Base-by-base conservation (phyloP, 2,888 invertebrate genomes). In the Lasioglossum morio region DNA sequence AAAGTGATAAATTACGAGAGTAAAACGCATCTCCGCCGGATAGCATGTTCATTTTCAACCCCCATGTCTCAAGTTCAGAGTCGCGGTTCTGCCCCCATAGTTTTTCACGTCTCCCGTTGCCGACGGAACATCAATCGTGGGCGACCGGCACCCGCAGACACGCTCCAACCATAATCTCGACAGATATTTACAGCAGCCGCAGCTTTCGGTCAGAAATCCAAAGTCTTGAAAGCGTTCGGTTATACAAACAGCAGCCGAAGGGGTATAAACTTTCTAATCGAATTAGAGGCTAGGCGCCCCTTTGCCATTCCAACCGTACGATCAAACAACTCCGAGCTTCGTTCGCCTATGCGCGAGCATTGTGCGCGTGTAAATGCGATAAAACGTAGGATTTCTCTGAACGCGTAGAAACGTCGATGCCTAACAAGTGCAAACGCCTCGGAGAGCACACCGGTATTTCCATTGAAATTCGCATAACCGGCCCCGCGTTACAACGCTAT, bases 241-340 rank as follows among this genome's bases (percentile, higher is more conserved):
- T 79, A 30, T 74, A 34, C 77, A 79, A 79, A 69, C 80, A 78
- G 79, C 78, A 72, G 85, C 23, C 84, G 74, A 46, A 46, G 72
- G 76, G 81, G 72, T 75, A 77, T 80, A 81, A 89, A 89, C 86
- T 89, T 89, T 87, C 88, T 88, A 88, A 89, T 90, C 82, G 86
- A 89, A 90, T 90, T 90, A 90, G 87, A 84, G 85, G 79, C 78
- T 77, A 72, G 40, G 37, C 87, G 70, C 30, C 81, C 81, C 84
- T 84, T 78, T 82, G 82, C 81, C 81, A 76, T 82, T 87, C 77
- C 82, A 70, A 63, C 77, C 79, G 82, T 75, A 7, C 80, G 84
- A 90, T 87, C 87, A 85, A 90, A 89, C 90, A 74, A 69, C 73
- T 77, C 73, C 72, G 19, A 19, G 12, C 14, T 40, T 79, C 84